A percentile compares a stretch with the other conserved stretches of the same genome.
Evolutionary conservation across 2,113 vertebrate species (phyloP).

Genomic region (Paralichthys olivaceus): DNA sequence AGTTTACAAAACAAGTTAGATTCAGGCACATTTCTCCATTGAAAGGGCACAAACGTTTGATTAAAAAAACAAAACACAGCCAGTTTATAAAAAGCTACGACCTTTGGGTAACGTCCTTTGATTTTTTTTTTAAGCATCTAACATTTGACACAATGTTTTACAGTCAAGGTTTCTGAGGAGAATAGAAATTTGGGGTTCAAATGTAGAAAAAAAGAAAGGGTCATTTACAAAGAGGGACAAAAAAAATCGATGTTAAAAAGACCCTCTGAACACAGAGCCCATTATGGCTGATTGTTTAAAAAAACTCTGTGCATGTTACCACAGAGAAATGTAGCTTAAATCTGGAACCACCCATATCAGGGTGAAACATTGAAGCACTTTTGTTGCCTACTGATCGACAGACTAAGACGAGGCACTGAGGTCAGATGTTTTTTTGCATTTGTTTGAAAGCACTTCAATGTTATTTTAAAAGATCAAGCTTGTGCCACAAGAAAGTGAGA

Average conservation of each 20-base stretch:
- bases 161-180: constrained; percentile 20
- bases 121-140: constrained; percentile 33
- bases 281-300: constrained; percentile 34
- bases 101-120: constrained; percentile 28
- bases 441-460: constrained; percentile 65
- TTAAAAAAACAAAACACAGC: constrained; percentile 22
- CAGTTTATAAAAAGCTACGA: constrained; percentile 14
- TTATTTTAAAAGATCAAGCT: constrained; percentile 34
- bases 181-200: constrained; percentile 16
- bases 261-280: constrained; percentile 28
- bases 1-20: constrained; percentile 55
- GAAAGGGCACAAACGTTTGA: constrained; percentile 30
- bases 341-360: constrained; percentile 33
- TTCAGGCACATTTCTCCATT: constrained; percentile 67
- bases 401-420: constrained; percentile 87
- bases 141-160: constrained; percentile 54
- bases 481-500: constrained; percentile 50
- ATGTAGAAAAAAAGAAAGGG: constrained; percentile 18
- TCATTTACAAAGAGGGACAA: constrained; percentile 20
- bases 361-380: constrained; percentile 7
- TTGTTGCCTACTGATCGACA: constrained; percentile 55
- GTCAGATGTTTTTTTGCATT: constrained; percentile 74
- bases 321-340: constrained; percentile 47
- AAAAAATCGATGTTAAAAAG: constrained; percentile 20
- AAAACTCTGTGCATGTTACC: constrained; percentile 25